phyloP scores from a whole-genome alignment of 2,888 invertebrate species.

The Eristalinus aeneus region DNA sequence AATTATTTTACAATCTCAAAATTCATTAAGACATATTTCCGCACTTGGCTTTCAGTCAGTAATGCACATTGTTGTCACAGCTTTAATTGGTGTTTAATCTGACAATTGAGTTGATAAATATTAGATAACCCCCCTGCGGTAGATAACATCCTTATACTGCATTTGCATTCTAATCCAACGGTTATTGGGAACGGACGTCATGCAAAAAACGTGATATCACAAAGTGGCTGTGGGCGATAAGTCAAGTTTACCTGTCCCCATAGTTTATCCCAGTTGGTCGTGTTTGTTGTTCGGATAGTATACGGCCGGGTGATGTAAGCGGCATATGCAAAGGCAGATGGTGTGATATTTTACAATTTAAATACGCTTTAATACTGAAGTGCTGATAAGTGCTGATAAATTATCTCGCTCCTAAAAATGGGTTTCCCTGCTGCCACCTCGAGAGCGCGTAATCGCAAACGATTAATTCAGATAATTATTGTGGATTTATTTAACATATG shows the following conservation, averaged over 20 bases:
- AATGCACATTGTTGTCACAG: neutral
- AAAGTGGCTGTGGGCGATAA: constrained; percentile 7
- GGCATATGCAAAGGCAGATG: constrained; percentile 15
- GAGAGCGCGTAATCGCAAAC: neutral
- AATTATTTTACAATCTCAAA: neutral
- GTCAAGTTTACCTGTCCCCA: neutral
- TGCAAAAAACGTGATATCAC: constrained; percentile 46
- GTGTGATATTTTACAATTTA: constrained; percentile 20
- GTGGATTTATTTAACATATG: neutral
- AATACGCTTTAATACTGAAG: neutral
- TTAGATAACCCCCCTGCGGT: constrained; percentile 32
- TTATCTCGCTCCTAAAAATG: neutral
- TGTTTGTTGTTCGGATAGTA: constrained; percentile 21
- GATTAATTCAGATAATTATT: neutral
- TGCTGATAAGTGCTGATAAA: constrained; percentile 13
- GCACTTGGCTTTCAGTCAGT: neutral
- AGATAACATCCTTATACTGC: constrained; percentile 28
- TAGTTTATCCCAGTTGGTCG: constrained; percentile 28
- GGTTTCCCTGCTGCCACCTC: neutral
- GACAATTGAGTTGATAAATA: constrained; percentile 23
- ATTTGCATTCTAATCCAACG: constrained; percentile 36
- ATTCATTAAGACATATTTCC: no score
- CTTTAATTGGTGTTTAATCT: constrained; percentile 38
- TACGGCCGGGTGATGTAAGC: constrained; percentile 24
- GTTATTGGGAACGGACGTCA: constrained; percentile 12